These are phyloP conservation scores for Dryococelus australis DNA, from an alignment of 2,888 invertebrate species.

Conservation along the genomic window DNA sequence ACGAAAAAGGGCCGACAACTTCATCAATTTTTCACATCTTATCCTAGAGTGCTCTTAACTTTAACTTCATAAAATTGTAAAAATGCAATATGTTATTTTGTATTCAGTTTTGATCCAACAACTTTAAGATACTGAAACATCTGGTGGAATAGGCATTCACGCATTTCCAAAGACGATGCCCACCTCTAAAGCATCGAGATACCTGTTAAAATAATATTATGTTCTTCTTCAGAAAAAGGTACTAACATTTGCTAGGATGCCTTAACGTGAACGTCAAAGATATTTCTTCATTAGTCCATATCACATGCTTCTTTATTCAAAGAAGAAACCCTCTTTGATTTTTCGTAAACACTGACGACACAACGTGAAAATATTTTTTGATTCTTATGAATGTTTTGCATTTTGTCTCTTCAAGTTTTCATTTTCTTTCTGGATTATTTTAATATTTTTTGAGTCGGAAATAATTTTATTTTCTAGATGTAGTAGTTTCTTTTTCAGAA, in stretches of 20 bases:
- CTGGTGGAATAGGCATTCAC: too few species aligned
- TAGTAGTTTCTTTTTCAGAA: background rate
- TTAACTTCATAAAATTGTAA: background rate
- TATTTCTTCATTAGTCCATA: constrained; percentile 11
- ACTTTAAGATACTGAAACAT: background rate
- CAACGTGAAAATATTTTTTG: background rate
- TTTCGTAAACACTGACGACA: background rate
- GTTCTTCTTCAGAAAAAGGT: background rate
- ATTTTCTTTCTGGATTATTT: background rate
- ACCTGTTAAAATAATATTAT: too few species aligned
- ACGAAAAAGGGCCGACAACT: constrained; percentile 7
- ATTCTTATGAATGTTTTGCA: background rate
- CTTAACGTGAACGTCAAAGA: background rate
- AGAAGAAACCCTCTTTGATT: background rate
- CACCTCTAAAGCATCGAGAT: too few species aligned
- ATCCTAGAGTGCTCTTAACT: background rate
- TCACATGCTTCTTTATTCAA: background rate
- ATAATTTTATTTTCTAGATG: background rate
- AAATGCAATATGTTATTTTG: background rate
- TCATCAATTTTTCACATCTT: background rate
- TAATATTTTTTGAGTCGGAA: background rate
- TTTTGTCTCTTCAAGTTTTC: background rate
- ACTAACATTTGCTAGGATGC: background rate
- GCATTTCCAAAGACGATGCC: too few species aligned
- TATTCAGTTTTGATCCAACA: background rate